Evolutionary conservation across 2,113 vertebrate species (phyloP).

Genomic region (Rhea americana): DNA sequence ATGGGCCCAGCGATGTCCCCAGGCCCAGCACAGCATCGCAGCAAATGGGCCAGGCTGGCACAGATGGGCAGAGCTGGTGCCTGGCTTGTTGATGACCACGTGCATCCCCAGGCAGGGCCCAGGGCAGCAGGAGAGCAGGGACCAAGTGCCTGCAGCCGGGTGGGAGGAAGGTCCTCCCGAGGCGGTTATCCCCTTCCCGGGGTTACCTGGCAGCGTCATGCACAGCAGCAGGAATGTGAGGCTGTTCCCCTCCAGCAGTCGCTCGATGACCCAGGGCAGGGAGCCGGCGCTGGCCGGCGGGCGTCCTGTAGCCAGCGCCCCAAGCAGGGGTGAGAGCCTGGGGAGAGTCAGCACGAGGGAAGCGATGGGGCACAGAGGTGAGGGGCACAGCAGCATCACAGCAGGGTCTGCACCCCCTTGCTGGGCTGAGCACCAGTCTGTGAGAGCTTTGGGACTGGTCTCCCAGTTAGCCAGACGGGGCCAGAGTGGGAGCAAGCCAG

Average conservation of each 20-base stretch:
- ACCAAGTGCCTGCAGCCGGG: accelerated
- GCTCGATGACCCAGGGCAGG: constrained; percentile 63
- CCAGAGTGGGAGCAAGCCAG: background rate
- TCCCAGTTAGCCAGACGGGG: background rate
- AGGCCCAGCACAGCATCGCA: background rate
- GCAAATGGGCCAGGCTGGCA: background rate
- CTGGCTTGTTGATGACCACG: accelerated
- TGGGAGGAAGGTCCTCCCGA: background rate
- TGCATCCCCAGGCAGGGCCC: accelerated
- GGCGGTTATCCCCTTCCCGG: background rate
- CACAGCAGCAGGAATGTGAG: constrained; percentile 69
- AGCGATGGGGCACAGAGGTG: background rate
- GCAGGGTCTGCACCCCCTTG: accelerated
- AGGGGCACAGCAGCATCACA: too few species aligned
- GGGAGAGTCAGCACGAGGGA: background rate
- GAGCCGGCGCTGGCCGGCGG: background rate
- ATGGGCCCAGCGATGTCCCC: accelerated
- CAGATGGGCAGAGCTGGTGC: background rate
- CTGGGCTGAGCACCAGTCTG: accelerated
- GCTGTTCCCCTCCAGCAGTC: constrained; percentile 71
- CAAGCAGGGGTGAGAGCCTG: constrained; percentile 70
- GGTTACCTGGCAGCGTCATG: constrained; percentile 69
- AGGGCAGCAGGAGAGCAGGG: background rate
- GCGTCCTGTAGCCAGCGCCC: constrained; percentile 28
- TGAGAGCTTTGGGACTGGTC: accelerated